Evolutionary conservation across 2,113 vertebrate genomes (phyloP).

Genomic region (Maccullochella peelii): DNA sequence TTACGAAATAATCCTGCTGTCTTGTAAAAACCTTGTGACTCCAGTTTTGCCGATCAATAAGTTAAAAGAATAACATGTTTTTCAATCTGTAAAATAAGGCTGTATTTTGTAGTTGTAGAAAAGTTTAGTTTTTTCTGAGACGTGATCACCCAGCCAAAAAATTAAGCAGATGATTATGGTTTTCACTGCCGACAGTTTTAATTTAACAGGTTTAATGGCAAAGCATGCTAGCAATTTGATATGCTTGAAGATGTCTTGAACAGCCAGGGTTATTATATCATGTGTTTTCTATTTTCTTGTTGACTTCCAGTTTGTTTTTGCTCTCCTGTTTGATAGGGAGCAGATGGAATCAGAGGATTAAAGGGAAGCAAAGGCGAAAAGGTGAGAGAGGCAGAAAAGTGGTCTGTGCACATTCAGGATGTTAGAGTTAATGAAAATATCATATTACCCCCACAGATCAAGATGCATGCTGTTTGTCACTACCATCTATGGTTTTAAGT

Average conservation of each 20-base stretch:
- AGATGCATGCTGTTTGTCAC: not conserved
- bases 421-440: not conserved
- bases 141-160: not conserved
- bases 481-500: constrained; percentile 7
- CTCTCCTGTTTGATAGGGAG: constrained; percentile 85
- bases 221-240: not conserved
- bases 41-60: not conserved
- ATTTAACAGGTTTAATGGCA: not conserved
- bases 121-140: not conserved
- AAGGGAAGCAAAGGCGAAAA: constrained; percentile 98
- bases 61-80: not conserved
- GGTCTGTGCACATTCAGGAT: not conserved
- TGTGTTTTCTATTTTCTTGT: constrained; percentile 23
- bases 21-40: not conserved
- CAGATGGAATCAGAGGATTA: constrained; percentile 94
- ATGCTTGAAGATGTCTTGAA: not conserved
- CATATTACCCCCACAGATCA: not conserved
- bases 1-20: not conserved
- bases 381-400: constrained; percentile 83
- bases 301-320: constrained; percentile 26
- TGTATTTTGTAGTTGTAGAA: not conserved
- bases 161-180: not conserved
- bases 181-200: not conserved
- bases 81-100: not conserved
- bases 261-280: not conserved